These are phyloP conservation scores for Glyptemys insculpta DNA, from an alignment of 2,797 vertebrate species.

Conservation along the genomic window DNA sequence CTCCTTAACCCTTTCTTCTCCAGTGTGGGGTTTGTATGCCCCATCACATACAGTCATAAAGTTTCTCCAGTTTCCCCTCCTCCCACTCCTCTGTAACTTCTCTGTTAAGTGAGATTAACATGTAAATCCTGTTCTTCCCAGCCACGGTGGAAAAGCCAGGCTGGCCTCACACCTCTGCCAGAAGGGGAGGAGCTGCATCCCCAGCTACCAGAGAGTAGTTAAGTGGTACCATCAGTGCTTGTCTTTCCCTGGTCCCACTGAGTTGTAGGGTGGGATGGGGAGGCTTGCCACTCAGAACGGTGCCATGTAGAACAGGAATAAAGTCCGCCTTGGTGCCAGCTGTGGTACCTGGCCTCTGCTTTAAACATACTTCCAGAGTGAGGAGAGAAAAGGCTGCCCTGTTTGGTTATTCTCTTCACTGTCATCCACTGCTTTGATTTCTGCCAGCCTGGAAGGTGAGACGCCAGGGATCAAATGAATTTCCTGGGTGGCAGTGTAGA, in stretches of 20 bases:
- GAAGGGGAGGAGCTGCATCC: not conserved
- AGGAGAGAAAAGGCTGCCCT: too few species aligned
- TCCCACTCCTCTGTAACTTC: accelerated
- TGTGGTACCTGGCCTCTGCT: not conserved
- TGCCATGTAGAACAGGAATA: not conserved
- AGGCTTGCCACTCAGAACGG: not conserved
- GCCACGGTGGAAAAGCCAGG: not conserved
- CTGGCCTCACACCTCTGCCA: too few species aligned
- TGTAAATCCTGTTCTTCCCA: not conserved
- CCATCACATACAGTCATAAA: too few species aligned
- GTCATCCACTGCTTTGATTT: not conserved
- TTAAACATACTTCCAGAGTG: not conserved
- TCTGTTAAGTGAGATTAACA: accelerated
- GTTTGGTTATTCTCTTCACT: not conserved
- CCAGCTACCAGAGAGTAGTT: not conserved
- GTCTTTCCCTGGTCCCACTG: not conserved
- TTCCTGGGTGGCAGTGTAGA: too few species aligned
- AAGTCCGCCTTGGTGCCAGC: not conserved
- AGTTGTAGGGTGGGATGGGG: too few species aligned
- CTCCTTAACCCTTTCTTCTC: too few species aligned
- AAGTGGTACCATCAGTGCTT: too few species aligned
- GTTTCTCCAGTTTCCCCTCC: not conserved
- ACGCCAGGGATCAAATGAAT: too few species aligned
- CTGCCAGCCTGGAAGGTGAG: not conserved
- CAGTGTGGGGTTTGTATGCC: too few species aligned